Evolutionary conservation across 2,888 invertebrate species (phyloP).

Genomic region (Eupithecia insigniata): DNA sequence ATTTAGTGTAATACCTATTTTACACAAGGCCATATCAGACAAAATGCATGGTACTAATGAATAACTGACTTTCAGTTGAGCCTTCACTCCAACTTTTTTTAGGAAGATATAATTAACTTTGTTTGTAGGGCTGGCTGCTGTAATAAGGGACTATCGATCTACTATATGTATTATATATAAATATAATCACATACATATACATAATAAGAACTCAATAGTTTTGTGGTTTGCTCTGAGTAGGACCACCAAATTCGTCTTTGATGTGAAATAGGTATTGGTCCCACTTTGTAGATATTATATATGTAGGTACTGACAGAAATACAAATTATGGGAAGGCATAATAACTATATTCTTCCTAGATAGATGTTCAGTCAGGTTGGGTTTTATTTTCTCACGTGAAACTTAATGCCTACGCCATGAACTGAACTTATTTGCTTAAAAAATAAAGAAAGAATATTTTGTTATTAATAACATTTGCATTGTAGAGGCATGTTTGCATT

Average conservation of each 20-base stretch:
- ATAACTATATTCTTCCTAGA: background rate
- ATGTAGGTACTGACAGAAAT: background rate
- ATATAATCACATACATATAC: background rate
- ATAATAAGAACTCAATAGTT: background rate
- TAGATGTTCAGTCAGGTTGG: background rate
- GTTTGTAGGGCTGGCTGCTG: slow-evolving; percentile 33
- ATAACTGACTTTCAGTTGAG: slow-evolving; percentile 11
- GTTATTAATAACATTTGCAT: background rate
- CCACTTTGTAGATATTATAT: background rate
- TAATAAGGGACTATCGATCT: background rate
- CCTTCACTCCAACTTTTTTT: slow-evolving; percentile 4
- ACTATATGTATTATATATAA: background rate
- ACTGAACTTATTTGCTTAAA: background rate
- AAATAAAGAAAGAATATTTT: background rate
- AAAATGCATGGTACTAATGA: slow-evolving; percentile 37
- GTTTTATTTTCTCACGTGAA: background rate
- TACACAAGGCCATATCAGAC: slow-evolving; percentile 76
- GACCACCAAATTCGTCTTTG: slow-evolving; percentile 2
- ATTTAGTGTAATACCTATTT: slow-evolving; percentile 64
- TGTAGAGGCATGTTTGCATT: background rate
- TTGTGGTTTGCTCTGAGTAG: background rate
- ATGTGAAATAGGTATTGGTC: background rate
- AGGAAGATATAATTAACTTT: background rate
- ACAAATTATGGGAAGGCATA: background rate
- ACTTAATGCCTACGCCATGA: background rate